Conservation (phyloP, 2,113 vertebrate species). For the Leucosticte australis region DNA sequence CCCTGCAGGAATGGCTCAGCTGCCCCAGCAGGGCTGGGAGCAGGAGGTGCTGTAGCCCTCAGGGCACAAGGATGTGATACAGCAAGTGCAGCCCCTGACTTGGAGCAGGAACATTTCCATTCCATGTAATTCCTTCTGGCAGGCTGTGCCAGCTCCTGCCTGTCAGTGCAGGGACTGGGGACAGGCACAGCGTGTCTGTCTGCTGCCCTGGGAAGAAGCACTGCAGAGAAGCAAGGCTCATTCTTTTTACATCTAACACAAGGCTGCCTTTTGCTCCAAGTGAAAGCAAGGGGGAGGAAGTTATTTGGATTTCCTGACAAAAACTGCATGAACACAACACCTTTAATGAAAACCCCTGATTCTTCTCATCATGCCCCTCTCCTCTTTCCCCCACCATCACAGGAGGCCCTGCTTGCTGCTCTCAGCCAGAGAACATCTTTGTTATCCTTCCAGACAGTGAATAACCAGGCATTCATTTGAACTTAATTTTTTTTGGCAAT, state of each 20-base stretch:
- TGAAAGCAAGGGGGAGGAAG: background rate
- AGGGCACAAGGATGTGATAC: background rate
- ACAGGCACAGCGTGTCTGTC: background rate
- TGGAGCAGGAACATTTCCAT: background rate
- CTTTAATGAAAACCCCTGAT: slow-evolving; percentile 4
- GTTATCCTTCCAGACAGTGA: background rate
- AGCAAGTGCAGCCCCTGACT: background rate
- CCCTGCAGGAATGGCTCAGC: background rate
- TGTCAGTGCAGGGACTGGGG: background rate
- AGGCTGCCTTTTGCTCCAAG: background rate
- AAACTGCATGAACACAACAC: background rate
- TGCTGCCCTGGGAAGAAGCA: background rate
- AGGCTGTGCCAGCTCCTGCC: background rate
- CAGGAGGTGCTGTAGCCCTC: accelerated
- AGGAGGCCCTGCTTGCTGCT: background rate
- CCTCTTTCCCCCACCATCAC: background rate
- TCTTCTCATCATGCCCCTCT: background rate
- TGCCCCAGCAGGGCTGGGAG: background rate
- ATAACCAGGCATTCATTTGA: background rate
- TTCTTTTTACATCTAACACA: background rate
- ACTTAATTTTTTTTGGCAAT: background rate
- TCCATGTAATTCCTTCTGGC: background rate
- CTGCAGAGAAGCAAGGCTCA: background rate
- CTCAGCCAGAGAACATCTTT: background rate
- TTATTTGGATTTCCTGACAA: slow-evolving; percentile 11